A percentile compares a stretch with the other conserved stretches of the same genome.
Evolutionary conservation across 2,113 vertebrate genomes (phyloP).

Genomic region (Percopsis transmontana): DNA sequence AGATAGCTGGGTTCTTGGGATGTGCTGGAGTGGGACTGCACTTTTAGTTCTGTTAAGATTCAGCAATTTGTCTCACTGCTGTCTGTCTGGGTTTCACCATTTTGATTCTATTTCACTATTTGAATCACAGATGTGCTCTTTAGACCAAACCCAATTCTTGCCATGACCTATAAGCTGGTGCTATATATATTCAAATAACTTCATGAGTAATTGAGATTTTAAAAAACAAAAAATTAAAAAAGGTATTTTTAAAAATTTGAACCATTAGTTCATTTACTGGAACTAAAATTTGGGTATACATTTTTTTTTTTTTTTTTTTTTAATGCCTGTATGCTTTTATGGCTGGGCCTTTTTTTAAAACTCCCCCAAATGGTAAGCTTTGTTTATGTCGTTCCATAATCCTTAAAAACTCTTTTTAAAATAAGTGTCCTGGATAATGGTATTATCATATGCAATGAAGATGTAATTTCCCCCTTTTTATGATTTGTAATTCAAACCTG

Average conservation of each 20-base stretch:
- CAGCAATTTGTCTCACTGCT: slow-evolving; percentile 79
- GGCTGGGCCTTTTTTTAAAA: slow-evolving; percentile 35
- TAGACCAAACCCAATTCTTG: slow-evolving; percentile 77
- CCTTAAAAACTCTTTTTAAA: slow-evolving; percentile 54
- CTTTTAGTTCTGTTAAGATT: slow-evolving; percentile 80
- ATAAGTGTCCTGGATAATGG: slow-evolving; percentile 43
- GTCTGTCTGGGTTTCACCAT: slow-evolving; percentile 65
- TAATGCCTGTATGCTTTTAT: slow-evolving; percentile 67
- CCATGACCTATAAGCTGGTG: slow-evolving; percentile 79
- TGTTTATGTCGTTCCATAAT: slow-evolving; percentile 52
- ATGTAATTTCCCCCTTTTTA: slow-evolving; percentile 35
- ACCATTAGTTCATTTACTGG: slow-evolving; percentile 71
- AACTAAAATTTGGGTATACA: slow-evolving; percentile 73
- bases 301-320: slow-evolving; percentile 55
- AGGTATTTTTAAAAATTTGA: slow-evolving; percentile 64
- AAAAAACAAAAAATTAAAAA: slow-evolving; percentile 54
- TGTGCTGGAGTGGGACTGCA: slow-evolving; percentile 78
- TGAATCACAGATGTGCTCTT: slow-evolving; percentile 74
- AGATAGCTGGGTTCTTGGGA: slow-evolving; percentile 73
- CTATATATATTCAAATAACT: slow-evolving; percentile 74
- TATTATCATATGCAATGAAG: slow-evolving; percentile 49
- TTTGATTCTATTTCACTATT: too few relatives aligned
- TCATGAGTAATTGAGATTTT: slow-evolving; percentile 68
- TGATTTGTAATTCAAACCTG: slow-evolving; percentile 40
- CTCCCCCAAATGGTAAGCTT: slow-evolving; percentile 63